These are phyloP conservation scores for Rousettus leschenaultii DNA, from an alignment of 2,113 vertebrate genomes.

Conservation along the genomic window DNA sequence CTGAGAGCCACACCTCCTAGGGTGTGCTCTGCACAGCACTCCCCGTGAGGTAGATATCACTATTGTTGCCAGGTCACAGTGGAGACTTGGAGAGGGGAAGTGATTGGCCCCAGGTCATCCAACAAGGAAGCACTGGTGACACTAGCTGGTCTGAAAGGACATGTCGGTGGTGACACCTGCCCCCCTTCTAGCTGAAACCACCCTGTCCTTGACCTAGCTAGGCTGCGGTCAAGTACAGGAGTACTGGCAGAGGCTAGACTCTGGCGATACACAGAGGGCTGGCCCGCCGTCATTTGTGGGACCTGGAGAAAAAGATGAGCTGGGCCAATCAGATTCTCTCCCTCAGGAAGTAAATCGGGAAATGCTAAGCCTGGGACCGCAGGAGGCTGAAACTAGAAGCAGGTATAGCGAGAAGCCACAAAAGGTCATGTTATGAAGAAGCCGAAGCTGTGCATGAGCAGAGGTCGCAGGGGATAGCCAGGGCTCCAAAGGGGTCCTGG, in stretches of 20 bases:
- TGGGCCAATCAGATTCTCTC: background rate
- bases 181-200: background rate
- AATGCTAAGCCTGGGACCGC: background rate
- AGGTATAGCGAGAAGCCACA: background rate
- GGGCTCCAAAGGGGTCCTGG: background rate
- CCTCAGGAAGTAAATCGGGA: background rate
- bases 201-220: background rate
- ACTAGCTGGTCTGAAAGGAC: background rate
- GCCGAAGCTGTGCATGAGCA: background rate
- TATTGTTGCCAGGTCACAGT: background rate
- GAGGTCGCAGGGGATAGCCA: background rate
- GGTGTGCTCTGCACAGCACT: background rate
- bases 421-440: background rate
- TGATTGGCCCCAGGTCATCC: background rate
- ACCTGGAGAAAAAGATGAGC: background rate
- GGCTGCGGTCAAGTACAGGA: background rate
- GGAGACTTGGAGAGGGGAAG: background rate
- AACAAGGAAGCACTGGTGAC: background rate
- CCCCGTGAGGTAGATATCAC: background rate
- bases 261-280: background rate
- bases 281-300: background rate
- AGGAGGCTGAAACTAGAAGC: background rate
- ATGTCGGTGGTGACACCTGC: background rate
- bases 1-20: background rate
- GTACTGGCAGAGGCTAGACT: background rate